phyloP scores from a whole-genome alignment of 2,113 vertebrate species.

The Xyliphius kryptos region DNA sequence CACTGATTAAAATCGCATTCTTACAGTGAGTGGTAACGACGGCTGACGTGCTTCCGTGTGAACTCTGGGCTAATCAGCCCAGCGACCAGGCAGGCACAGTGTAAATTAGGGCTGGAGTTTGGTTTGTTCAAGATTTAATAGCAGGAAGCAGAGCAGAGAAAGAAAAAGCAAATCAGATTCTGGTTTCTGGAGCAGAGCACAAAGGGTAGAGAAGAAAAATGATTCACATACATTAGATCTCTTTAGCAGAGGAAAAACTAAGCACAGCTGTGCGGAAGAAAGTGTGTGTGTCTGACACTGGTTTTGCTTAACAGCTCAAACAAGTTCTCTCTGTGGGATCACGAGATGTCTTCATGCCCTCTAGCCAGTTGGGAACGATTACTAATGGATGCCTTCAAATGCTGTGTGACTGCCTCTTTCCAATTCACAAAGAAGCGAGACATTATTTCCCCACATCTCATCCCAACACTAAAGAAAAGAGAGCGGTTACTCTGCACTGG shows the following conservation, averaged over 20 bases:
- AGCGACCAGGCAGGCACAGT: neutral
- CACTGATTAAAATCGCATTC: conserved; percentile 14
- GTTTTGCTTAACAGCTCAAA: conserved; percentile 40
- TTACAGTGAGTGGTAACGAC: conserved; percentile 11
- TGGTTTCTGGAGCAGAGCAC: conserved; percentile 27
- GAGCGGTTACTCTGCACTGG: conserved; percentile 8
- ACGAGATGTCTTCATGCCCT: conserved; percentile 45
- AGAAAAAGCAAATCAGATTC: conserved; percentile 14
- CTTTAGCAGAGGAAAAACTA: conserved; percentile 40
- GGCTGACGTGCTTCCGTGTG: neutral
- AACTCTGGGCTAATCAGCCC: conserved; percentile 8
- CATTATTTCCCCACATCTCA: conserved; percentile 22
- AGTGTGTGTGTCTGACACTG: conserved; percentile 23
- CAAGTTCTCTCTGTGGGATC: conserved; percentile 40
- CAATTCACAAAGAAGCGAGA: conserved; percentile 35
- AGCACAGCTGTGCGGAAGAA: conserved; percentile 43
- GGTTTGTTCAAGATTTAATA: conserved; percentile 21
- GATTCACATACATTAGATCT: conserved; percentile 16
- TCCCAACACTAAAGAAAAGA: conserved; percentile 14
- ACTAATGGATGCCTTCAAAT: conserved; percentile 45
- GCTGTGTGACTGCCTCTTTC: conserved; percentile 40
- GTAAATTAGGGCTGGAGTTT: conserved; percentile 13
- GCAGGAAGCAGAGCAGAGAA: conserved; percentile 10
- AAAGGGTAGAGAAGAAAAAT: conserved; percentile 5
- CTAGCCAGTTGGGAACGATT: conserved; percentile 43